These are phyloP conservation scores for Zaprionus inermis DNA, from an alignment of 1,140 invertebrate species.

Conservation along the genomic window DNA sequence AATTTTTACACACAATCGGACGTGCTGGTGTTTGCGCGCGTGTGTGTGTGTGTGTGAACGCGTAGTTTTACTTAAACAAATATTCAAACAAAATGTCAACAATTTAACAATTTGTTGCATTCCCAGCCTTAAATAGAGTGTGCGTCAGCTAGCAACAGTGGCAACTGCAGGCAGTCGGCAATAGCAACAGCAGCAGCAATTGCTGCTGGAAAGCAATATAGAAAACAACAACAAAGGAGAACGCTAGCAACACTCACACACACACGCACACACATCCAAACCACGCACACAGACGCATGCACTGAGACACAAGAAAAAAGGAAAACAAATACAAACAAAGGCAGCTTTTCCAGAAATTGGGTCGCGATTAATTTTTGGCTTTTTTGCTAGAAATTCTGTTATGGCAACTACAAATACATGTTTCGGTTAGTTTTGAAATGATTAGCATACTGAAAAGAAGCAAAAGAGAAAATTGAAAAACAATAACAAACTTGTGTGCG, in stretches of 20 bases:
- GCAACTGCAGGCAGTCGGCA: constrained; percentile 17
- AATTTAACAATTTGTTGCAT: constrained; percentile 31
- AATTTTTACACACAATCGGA: constrained; percentile 23
- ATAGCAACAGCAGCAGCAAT: constrained; percentile 5
- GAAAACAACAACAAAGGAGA: constrained; percentile 48
- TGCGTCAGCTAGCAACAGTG: constrained; percentile 26
- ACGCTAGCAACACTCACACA: constrained; percentile 34
- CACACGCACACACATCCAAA: constrained; percentile 38
- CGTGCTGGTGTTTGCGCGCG: constrained; percentile 38
- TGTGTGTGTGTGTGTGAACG: constrained; percentile 50
- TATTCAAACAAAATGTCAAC: constrained; percentile 43
- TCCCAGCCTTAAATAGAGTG: constrained; percentile 20
- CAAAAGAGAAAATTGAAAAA: background rate
- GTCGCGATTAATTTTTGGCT: constrained; percentile 56
- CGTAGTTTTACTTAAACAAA: constrained; percentile 32
- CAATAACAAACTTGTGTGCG: constrained; percentile 8
- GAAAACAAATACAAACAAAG: constrained; percentile 71
- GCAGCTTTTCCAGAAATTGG: constrained; percentile 73
- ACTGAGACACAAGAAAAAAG: constrained; percentile 50
- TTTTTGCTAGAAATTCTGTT: constrained; percentile 43
- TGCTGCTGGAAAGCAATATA: constrained; percentile 30
- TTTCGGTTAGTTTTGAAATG: constrained; percentile 49
- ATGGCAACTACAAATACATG: constrained; percentile 63
- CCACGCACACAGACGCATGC: constrained; percentile 35
- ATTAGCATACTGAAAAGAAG: background rate